phyloP scores from a whole-genome alignment of 2,797 vertebrate species.

The Rhinophrynus dorsalis region DNA sequence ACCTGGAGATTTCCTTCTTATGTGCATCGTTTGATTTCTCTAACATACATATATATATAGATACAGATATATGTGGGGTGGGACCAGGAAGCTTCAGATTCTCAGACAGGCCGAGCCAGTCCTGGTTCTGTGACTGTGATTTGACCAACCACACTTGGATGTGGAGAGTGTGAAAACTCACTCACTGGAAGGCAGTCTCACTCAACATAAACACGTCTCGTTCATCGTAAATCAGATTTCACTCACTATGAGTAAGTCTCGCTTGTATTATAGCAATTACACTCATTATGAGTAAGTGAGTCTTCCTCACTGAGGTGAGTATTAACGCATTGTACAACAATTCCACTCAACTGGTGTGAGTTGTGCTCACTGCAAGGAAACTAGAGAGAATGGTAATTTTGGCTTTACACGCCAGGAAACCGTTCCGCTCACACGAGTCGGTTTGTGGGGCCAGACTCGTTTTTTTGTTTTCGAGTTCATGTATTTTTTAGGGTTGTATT shows the following conservation, averaged over 20 bases:
- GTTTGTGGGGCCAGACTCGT: constrained; percentile 16
- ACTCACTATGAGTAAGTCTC: constrained; percentile 37
- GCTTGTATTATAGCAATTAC: constrained; percentile 27
- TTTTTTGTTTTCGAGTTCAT: constrained; percentile 1
- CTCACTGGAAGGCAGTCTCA: constrained; percentile 40
- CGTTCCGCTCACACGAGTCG: neutral
- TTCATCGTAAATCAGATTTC: constrained; percentile 20
- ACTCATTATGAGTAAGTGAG: constrained; percentile 50
- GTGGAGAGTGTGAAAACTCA: constrained; percentile 10
- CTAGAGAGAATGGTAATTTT: neutral
- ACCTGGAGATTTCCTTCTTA: neutral
- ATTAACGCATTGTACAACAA: constrained; percentile 34
- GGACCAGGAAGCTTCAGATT: constrained; percentile 28
- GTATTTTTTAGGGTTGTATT: constrained; percentile 2
- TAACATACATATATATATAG: neutral
- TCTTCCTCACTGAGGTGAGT: constrained; percentile 43
- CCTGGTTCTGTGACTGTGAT: constrained; percentile 28
- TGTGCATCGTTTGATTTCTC: neutral
- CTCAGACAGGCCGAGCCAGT: constrained; percentile 44
- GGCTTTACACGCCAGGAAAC: neutral
- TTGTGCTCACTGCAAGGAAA: neutral
- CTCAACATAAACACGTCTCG: constrained; percentile 28
- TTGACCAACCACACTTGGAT: neutral
- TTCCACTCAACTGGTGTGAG: constrained; percentile 11
- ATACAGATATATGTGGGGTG: neutral